Percentiles rank a stretch among this genome's conserved stretches.
phyloP scores from a whole-genome alignment of 2,113 vertebrate species.

The Apus apus region DNA sequence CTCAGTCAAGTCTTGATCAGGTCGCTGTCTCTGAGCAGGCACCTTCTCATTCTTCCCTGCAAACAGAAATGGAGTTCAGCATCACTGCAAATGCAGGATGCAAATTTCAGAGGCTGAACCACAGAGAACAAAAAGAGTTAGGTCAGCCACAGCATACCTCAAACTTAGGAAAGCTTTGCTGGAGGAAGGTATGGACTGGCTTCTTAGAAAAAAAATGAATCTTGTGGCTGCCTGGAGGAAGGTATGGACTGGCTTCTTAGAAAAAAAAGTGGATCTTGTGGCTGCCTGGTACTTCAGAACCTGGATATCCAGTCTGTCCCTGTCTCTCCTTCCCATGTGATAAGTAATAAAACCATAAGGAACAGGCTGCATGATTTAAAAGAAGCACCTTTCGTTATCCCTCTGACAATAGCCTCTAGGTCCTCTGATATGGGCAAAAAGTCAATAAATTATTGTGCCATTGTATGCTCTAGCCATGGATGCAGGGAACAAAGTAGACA shows the following conservation, averaged over 20 bases:
- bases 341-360: neutral
- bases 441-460: neutral
- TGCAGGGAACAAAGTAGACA: neutral
- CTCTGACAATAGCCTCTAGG: neutral
- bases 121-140: neutral
- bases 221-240: neutral
- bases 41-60: slow-evolving; percentile 82
- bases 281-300: neutral
- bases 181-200: neutral
- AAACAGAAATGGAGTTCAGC: slow-evolving; percentile 42
- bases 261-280: neutral
- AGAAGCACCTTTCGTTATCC: neutral
- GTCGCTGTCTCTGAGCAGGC: slow-evolving; percentile 62
- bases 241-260: neutral
- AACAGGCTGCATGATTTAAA: neutral
- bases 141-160: neutral
- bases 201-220: neutral
- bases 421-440: neutral
- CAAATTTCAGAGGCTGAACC: neutral
- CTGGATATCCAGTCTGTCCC: neutral
- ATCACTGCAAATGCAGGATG: neutral
- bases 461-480: neutral
- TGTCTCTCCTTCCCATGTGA: neutral
- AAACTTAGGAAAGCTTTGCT: neutral
- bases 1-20: slow-evolving; percentile 85